Evolutionary conservation across 2,797 vertebrate genomes (phyloP), one percentile per base, ranked within the genome.

Genomic region (Peromyscus aztecus): DNA sequence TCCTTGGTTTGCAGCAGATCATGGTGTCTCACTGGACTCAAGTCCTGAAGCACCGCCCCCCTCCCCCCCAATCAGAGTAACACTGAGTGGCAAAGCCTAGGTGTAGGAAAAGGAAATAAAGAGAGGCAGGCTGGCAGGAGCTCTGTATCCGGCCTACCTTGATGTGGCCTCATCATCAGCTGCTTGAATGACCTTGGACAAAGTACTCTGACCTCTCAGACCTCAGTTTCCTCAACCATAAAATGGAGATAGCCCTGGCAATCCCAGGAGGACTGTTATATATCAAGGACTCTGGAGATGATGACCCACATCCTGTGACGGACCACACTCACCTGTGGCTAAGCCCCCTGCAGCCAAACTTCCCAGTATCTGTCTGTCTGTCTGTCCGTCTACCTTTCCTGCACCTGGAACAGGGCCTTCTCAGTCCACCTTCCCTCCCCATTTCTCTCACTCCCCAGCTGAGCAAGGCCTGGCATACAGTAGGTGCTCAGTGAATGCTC

Each of bases 1-100:
- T 71, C 94, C 94, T 23, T 9, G 17, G 59, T 87, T 71, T 85
- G 90, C 46, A 88, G 94, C 78, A 85, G 90, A 92, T 84, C 49
- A 16, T 87, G 81, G 86, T 71, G 55, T 92, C 90, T 85, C 57
- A 21, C 0, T 31, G 46, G 80, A 69, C 89, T 23, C 23, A 52
- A 55, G 57, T 37, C 69, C 69, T 87, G 55, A 82, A 37, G 59
- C 23, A 0, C 12, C 14, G 27, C n/a, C n/a, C 13, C 73, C 14
- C 9, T 4, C 2, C 46, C 89, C 85, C 46, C 52, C 37, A 73
- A 52, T 24, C 37, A 49, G 4, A 6, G 55, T 4, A 86, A 75
- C 82, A 82, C 85, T 37, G 37, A 96, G 63, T 2, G 0, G 71
- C 2, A 8, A 24, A 40, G 92, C 13, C 73, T 8, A 6, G 52